Evolutionary conservation across 2,113 vertebrate species (phyloP), one percentile per base, ranked within the genome.

Genomic region (Natator depressus): DNA sequence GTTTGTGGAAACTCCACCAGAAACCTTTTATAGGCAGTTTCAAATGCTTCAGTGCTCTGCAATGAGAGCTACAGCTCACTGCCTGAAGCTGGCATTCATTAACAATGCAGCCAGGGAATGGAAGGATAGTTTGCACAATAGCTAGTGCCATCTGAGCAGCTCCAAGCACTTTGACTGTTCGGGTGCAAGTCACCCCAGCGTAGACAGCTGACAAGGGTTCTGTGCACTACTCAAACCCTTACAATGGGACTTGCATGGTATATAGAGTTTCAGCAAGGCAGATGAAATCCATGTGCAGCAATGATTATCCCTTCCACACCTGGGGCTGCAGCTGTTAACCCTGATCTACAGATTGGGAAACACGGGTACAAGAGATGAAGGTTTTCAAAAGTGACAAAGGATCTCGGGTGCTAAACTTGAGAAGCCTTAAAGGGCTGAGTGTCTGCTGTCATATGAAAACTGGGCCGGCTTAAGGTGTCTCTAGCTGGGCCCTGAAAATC

Each of bases 1-100:
- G 35, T 3, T 19, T 3, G 2, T 9, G 1, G 7, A 31, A 16
- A 14, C 9, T 27, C 6, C 42, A 38, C 31, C 24, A 59, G 8
- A 59, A 3, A 2, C 47, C 88, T 79, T 72, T 59, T 27, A 42
- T 65, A 50, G 85, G 88, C 47, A 59, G 9, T 42, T 46, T 54
- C 24, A 85, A 20, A 13, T 8, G 27, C 62, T 53, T 84, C 25
- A 22, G 62, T 42, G 81, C 54, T 25, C 85, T 81, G 80, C 46
- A 35, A 0, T 14, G 84, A 82, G 8, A 78, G 80, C 49, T 13
- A 57, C 62, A 76, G 59, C 27, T 93, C 72, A 17, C 24, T 42
- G 80, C 47, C 47, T 85, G 47, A 81, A 55, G 54, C 2, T 20
- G 65, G 51, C 27, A 2, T 25, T 82, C 13, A 0, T 59, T 82